phyloP scores from a whole-genome alignment of 2,888 invertebrate species.

The Epirrhoe alternata region DNA sequence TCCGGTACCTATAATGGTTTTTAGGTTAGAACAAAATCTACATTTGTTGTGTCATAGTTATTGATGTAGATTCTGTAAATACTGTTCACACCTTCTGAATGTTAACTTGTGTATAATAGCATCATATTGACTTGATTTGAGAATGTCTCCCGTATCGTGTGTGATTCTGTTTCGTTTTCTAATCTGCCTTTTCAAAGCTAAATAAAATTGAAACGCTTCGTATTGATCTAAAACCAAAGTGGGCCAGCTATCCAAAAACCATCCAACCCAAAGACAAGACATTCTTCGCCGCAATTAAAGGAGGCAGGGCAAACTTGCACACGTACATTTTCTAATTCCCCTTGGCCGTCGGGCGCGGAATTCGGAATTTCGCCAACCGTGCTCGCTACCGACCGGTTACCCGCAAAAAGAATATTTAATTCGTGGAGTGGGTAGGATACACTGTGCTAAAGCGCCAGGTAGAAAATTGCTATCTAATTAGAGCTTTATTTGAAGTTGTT shows the following conservation, averaged over 20 bases:
- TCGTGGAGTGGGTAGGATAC: conserved; percentile 22
- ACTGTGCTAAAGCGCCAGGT: conserved; percentile 25
- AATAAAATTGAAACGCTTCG: background rate
- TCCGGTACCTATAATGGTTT: too few species aligned
- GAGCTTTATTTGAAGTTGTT: conserved; percentile 17
- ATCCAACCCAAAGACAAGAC: conserved; percentile 26
- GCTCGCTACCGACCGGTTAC: conserved; percentile 34
- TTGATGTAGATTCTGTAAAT: too few species aligned
- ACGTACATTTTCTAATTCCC: conserved; percentile 44
- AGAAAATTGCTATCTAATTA: conserved; percentile 24
- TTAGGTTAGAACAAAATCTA: too few species aligned
- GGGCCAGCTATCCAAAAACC: conserved; percentile 26
- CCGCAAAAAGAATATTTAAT: conserved; percentile 38
- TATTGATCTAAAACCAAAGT: conserved; percentile 6
- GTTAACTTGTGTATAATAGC: too few species aligned
- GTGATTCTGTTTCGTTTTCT: too few species aligned
- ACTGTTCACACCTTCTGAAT: too few species aligned
- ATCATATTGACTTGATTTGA: too few species aligned
- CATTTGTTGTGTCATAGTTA: too few species aligned
- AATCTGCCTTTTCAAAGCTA: background rate
- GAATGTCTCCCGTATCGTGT: too few species aligned
- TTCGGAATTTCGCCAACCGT: conserved; percentile 39
- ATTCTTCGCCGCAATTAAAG: conserved; percentile 43
- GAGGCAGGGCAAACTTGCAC: conserved; percentile 36
- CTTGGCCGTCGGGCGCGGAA: conserved; percentile 38